A percentile compares a stretch with the other conserved stretches of the same genome.
phyloP scores from a whole-genome alignment of 1,140 invertebrate genomes.

The Palaemon carinicauda region DNA sequence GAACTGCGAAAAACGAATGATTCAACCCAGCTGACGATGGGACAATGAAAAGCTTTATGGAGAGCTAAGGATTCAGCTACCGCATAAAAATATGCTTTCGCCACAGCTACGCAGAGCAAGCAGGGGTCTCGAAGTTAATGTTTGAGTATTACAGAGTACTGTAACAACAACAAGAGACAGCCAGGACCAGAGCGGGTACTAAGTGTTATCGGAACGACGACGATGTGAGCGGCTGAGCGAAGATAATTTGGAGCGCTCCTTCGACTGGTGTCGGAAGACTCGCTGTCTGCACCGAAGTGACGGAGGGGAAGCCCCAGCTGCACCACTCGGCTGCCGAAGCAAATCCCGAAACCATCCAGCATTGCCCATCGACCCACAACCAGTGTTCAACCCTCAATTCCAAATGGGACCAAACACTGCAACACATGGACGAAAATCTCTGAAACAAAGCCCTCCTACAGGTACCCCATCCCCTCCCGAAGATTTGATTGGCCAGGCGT shows the following conservation, averaged over 20 bases:
- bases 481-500: not conserved
- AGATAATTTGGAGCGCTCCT: not conserved
- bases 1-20: too few relatives aligned
- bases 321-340: slow-evolving; percentile 1
- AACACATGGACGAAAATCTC: not conserved
- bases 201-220: not conserved
- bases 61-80: too few relatives aligned
- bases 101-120: too few relatives aligned
- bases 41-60: too few relatives aligned
- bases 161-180: too few relatives aligned
- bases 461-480: not conserved
- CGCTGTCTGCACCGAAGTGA: slow-evolving; percentile 26
- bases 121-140: too few relatives aligned
- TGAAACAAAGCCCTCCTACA: not conserved
- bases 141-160: too few relatives aligned
- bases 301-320: slow-evolving; percentile 16
- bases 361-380: not conserved
- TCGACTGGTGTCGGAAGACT: not conserved
- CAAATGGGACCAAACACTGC: slow-evolving; percentile 3
- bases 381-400: not conserved
- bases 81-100: too few relatives aligned
- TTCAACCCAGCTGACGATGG: too few relatives aligned
- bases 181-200: too few relatives aligned
- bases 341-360: not conserved
- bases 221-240: not conserved